Conservation (phyloP, 1,140 invertebrate species). For the Agrilus planipennis region DNA sequence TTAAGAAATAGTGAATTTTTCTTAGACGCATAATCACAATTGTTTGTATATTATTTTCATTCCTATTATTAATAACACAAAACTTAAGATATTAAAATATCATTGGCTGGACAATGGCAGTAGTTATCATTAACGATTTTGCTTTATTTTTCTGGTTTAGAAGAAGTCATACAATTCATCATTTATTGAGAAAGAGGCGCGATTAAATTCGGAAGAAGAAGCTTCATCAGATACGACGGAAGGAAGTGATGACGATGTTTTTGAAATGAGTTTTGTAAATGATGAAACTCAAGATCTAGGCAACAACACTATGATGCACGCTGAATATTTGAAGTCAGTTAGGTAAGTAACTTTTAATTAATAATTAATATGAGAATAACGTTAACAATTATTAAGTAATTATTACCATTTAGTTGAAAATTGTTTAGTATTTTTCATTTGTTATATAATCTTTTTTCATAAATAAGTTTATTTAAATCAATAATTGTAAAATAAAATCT, state of each 20-base stretch:
- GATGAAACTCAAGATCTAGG: conserved; percentile 20
- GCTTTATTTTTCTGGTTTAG: no score
- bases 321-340: conserved; percentile 26
- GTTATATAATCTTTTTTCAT: neutral
- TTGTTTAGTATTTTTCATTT: neutral
- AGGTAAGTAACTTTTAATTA: conserved; percentile 16
- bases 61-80: no score
- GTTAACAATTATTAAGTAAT: neutral
- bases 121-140: no score
- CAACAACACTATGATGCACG: conserved; percentile 23
- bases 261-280: conserved; percentile 28
- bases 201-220: conserved; percentile 19
- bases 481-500: neutral
- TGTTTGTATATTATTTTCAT: no score
- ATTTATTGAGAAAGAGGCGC: conserved; percentile 26
- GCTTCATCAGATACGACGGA: conserved; percentile 20
- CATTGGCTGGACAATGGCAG: no score
- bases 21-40: no score
- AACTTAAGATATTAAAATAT: no score
- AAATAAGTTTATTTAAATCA: neutral
- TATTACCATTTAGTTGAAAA: neutral
- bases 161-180: conserved; percentile 4
- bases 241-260: conserved; percentile 17
- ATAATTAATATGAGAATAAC: no score
- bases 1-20: no score